Conservation (phyloP, 2,888 invertebrate genomes). For the Nymphalis c-album region DNA sequence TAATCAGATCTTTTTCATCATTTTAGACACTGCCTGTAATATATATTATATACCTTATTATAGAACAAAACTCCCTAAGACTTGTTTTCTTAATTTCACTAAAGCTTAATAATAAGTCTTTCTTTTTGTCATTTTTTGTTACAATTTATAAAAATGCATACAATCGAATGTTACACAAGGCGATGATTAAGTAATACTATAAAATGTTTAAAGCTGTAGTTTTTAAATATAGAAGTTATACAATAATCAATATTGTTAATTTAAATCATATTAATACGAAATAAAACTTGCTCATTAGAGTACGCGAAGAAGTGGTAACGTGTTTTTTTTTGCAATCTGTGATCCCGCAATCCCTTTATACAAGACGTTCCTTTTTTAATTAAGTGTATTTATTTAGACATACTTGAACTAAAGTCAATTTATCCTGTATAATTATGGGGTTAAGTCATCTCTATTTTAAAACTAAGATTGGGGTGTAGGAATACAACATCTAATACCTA, state of each 20-base stretch:
- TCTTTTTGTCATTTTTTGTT: too few species aligned
- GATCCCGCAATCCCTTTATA: neutral
- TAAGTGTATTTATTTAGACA: too few species aligned
- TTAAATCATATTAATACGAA: neutral
- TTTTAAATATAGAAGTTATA: neutral
- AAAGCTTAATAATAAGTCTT: neutral
- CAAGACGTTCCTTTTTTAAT: too few species aligned
- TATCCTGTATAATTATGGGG: too few species aligned
- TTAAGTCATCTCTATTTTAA: too few species aligned
- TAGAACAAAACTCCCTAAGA: too few species aligned
- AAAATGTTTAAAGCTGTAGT: conserved; percentile 4
- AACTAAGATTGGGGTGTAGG: too few species aligned
- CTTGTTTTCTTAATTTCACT: neutral
- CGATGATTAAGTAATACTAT: conserved; percentile 1
- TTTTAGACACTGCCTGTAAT: too few species aligned
- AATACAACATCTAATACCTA: too few species aligned
- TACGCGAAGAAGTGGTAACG: neutral
- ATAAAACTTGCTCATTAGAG: neutral
- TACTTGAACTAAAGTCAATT: too few species aligned
- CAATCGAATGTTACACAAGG: neutral
- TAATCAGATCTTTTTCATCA: too few species aligned
- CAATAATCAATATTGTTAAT: neutral
- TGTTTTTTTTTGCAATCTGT: neutral
- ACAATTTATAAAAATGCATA: neutral
- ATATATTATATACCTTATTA: too few species aligned